Evolutionary conservation across 1,140 invertebrate species (phyloP).

Genomic region (Leptonema lineaticorne): DNA sequence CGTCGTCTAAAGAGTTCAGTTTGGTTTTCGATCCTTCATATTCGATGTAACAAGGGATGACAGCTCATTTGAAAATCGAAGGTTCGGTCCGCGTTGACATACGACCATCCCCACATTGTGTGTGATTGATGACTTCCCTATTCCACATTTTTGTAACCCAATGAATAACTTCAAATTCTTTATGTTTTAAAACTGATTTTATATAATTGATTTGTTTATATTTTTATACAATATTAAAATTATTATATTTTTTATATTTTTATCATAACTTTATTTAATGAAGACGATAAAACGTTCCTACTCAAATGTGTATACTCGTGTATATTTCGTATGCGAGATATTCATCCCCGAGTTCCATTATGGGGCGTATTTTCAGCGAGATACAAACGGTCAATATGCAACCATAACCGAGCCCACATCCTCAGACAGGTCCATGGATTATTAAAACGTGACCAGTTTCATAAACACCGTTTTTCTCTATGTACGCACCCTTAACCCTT

Average conservation of each 20-base stretch:
- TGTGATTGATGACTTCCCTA: conserved; percentile 1
- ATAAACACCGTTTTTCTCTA: conserved; percentile 24
- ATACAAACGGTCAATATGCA: conserved; percentile 27
- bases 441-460: conserved; percentile 28
- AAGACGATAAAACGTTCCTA: too few species aligned
- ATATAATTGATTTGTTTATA: too few species aligned
- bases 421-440: conserved; percentile 2
- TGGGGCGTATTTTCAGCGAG: conserved; percentile 18
- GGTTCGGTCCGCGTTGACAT: background rate
- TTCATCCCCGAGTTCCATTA: background rate
- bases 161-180: too few species aligned
- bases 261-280: too few species aligned
- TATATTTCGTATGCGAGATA: conserved; percentile 3
- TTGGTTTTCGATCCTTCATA: conserved; percentile 5
- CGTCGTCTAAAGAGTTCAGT: background rate
- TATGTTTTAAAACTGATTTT: too few species aligned
- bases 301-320: too few species aligned
- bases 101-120: background rate
- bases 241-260: too few species aligned
- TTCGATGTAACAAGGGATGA: conserved; percentile 7
- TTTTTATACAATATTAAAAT: too few species aligned
- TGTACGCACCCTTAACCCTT: background rate
- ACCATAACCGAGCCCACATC: conserved; percentile 7
- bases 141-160: too few species aligned
- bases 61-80: conserved; percentile 13